Base-by-base conservation (phyloP, 1,140 invertebrate species). In the Sesamia nonagrioides region DNA sequence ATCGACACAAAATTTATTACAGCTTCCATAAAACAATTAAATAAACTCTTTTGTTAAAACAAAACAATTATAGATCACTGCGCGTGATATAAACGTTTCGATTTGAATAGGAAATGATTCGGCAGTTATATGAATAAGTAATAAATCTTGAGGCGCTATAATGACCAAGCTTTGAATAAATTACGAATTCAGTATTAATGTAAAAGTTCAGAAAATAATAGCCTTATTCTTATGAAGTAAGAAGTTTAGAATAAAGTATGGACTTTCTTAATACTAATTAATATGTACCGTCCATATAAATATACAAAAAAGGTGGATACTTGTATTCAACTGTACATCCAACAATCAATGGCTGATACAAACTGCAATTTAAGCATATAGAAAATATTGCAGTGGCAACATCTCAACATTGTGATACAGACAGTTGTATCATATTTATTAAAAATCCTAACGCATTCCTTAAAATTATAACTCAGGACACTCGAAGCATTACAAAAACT, bases 61-160 rank as follows among this genome's bases (percentile, higher is more conserved):
- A 0, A 45, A 3, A 13, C 11, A 45, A 13, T 13, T 13, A 45
- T 13, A 45, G 42, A 45, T n/a, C 45, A 8, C 21, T 33, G 13
- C 1, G 21, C 8, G 11, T 21, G 21, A 58, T 58, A 58, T 50
- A 58, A 27, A 33, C 8, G 54, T 9, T 58, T 33, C 54, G 58
- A 61, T 61, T 35, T 61, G 2, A 35, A 61, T 45, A 68, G 27
- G 63, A 68, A 68, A 21, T 45, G 63, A 68, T 27, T 68, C 40
- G 17, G 42, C 63, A 42, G 40, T 68, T 68, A 48, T 21, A 6
- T 45, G 63, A 68, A 21, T 48, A 15, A 7, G 63, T 27, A 21
- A 68, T 68, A 68, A 68, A 68, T 68, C 63, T 48, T 68, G 40
- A 27, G 27, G 40, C n/a, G 18, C 48, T 68, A 68, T 45, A 45